These are phyloP conservation scores for Mesorhabditis spiculigera DNA, from an alignment of 2,888 invertebrate species.

Conservation along the genomic window DNA sequence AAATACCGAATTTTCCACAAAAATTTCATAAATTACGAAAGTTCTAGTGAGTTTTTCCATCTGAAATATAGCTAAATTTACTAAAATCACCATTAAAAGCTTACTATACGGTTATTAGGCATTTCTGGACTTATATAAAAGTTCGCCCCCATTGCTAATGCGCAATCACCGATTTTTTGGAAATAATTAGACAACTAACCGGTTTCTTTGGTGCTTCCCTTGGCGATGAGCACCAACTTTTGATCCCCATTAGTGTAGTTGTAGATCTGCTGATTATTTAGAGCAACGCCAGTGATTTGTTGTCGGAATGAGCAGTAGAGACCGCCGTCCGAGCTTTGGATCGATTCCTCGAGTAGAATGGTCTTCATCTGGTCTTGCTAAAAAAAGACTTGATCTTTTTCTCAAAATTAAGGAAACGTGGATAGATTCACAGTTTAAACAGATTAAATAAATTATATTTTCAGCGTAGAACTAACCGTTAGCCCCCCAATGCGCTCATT, in stretches of 20 bases:
- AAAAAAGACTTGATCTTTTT: background rate
- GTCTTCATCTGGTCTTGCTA: background rate
- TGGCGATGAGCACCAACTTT: background rate
- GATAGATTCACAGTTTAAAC: no score
- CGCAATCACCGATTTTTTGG: no score
- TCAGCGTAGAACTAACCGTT: background rate
- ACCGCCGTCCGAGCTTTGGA: background rate
- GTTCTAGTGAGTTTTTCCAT: no score
- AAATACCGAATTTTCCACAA: no score
- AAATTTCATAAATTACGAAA: no score
- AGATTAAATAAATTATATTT: no score
- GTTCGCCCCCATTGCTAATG: no score
- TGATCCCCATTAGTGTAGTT: background rate
- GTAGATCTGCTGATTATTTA: background rate
- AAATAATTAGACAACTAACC: background rate
- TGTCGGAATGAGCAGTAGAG: background rate
- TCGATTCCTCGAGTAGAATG: background rate
- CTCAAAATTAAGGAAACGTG: background rate
- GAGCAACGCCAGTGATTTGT: background rate
- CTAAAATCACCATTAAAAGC: no score
- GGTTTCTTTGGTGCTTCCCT: background rate
- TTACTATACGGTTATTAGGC: no score
- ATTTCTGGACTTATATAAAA: no score
- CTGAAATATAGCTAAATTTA: no score
- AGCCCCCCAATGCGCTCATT: conserved; percentile 20